Base-by-base conservation (phyloP, 2,888 invertebrate genomes). In the Hyposoter dolosus region DNA sequence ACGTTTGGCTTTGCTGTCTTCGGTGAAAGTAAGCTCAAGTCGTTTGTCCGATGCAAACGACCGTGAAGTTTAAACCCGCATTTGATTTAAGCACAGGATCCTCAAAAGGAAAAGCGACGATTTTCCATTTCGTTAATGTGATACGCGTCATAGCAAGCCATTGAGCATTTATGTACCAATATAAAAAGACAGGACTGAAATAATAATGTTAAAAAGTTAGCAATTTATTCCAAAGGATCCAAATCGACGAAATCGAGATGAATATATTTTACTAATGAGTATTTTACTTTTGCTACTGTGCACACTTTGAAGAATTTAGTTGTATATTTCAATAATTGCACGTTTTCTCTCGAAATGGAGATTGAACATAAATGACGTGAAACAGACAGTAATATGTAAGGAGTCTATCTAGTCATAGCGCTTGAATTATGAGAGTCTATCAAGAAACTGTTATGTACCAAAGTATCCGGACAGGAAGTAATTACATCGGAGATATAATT, bases 381-480 rank as follows among this genome's bases (percentile, higher is more conserved):
- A 19, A 19, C 12, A 19, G 56, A 63, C 28, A 63, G 32, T 68
- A 53, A 53, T 47, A 47, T 71, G 60, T 53, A 84, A 78, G 80
- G 78, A 75, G 71, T 80, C 77, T 72, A 83, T 87, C 81, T 85
- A 84, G 87, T 82, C 83, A 78, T n/a, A 76, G 69, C 45, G 35
- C 28, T 79, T 60, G 19, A 28, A 35, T 72, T 60, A 66, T 75
- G 63, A 76, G 53, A 69, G 17, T 60, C 40, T 23, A 80, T 63
- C 47, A 65, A 71, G 32, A 65, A 75, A 80, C 63, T 12, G 7
- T 56, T 56, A 69, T 9, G 53, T 43, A 68, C 69, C 79, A 69
- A 79, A 79, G 69, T 79, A 60, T 79, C 19, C 23, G 40, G 56
- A 69, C 43, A 56, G 23, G 45, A 69, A 17, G 47, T 23, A 45